These are phyloP conservation scores for Thamnophis elegans DNA, from an alignment of 2,797 vertebrate species.

Conservation along the genomic window DNA sequence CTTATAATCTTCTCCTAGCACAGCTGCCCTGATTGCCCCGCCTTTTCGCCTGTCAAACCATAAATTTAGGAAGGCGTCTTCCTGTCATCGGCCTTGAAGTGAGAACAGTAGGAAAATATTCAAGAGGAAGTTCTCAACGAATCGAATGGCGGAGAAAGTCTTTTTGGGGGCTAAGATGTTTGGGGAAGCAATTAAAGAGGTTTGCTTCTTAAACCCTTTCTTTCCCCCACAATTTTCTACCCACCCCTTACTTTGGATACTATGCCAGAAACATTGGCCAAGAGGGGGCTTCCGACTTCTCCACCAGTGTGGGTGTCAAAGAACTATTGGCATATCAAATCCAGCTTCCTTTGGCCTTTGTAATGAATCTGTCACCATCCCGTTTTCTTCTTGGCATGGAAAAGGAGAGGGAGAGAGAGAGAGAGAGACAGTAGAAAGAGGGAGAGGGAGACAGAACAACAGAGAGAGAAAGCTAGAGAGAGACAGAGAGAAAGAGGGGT, in stretches of 20 bases:
- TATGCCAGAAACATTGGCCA: not conserved
- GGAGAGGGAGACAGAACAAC: no score
- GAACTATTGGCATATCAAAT: not conserved
- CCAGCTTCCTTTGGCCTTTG: not conserved
- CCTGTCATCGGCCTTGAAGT: not conserved
- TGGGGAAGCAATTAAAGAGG: not conserved
- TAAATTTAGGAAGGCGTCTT: not conserved
- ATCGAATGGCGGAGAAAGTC: not conserved
- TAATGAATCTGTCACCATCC: not conserved
- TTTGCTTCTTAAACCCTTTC: not conserved
- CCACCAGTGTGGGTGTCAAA: not conserved
- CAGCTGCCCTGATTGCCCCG: not conserved
- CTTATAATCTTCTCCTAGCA: not conserved
- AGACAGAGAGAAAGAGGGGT: no score
- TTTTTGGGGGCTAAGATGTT: not conserved
- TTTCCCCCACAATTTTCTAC: not conserved
- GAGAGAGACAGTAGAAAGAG: no score
- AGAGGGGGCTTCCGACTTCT: not conserved
- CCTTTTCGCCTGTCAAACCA: not conserved
- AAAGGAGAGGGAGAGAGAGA: not conserved
- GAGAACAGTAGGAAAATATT: not conserved
- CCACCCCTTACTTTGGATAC: not conserved
- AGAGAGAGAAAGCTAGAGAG: no score
- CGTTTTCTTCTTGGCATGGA: not conserved
- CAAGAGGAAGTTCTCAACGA: not conserved